Evolutionary conservation across 1,140 invertebrate genomes (phyloP).

Genomic region (Nephila pilipes): DNA sequence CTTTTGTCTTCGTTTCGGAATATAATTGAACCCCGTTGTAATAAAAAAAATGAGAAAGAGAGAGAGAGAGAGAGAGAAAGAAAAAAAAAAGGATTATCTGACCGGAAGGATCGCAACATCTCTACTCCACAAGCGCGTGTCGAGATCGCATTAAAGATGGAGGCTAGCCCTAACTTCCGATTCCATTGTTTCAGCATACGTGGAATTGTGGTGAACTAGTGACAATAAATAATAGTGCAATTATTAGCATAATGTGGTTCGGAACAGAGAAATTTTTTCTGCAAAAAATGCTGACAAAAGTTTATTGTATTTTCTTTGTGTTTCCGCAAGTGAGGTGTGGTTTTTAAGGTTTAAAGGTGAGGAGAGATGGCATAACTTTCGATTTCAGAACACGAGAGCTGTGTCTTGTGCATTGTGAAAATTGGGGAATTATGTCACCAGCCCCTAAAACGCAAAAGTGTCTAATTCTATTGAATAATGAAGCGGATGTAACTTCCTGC

Average conservation of each 20-base stretch:
- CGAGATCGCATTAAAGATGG: conserved; percentile 41
- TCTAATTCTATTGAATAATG: background rate
- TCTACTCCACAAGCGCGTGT: conserved; percentile 48
- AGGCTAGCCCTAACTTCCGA: conserved; percentile 31
- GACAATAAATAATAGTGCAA: conserved; percentile 42
- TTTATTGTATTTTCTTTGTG: conserved; percentile 10
- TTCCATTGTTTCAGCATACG: conserved; percentile 43
- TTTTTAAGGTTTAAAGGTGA: background rate
- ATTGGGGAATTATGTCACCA: background rate
- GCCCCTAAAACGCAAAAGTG: background rate
- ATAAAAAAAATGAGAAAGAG: too few relatives aligned
- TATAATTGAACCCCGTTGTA: conserved; percentile 2
- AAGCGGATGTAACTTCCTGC: background rate
- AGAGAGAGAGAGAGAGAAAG: too few relatives aligned
- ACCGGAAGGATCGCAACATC: conserved; percentile 47
- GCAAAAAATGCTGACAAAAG: conserved; percentile 3
- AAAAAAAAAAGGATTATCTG: background rate
- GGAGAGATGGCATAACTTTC: conserved; percentile 22
- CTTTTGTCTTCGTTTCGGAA: conserved; percentile 5
- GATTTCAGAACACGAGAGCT: background rate
- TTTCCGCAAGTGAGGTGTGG: conserved; percentile 25
- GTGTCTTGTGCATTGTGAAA: background rate
- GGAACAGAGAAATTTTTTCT: background rate
- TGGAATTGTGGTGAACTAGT: conserved; percentile 46
- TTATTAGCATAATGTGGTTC: conserved; percentile 2